Conservation (phyloP, 2,888 invertebrate species). For the Pandemis heparana region DNA sequence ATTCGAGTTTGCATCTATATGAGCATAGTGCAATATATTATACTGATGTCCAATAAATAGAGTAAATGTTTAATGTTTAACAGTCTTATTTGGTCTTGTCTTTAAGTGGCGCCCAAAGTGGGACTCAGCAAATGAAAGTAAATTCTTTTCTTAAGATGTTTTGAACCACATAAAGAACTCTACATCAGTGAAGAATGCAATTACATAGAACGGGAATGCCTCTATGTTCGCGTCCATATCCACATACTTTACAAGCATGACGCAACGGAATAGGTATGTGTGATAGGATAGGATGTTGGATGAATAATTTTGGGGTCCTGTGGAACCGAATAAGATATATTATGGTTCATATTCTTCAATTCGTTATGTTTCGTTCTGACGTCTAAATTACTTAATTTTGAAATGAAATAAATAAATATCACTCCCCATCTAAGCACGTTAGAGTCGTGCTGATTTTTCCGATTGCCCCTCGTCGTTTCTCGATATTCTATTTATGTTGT, state of each 20-base stretch:
- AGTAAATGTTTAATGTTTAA: too few relatives aligned
- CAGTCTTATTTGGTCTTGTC: background rate
- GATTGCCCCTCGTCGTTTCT: background rate
- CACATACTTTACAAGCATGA: slow-evolving; percentile 21
- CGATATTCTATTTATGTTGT: background rate
- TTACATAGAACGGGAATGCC: slow-evolving; percentile 37
- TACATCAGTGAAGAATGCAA: slow-evolving; percentile 32
- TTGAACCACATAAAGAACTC: slow-evolving; percentile 25
- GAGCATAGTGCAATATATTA: too few relatives aligned
- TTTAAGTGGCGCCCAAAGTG: slow-evolving; percentile 18
- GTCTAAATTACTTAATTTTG: background rate
- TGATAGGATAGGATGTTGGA: background rate
- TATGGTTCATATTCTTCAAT: background rate
- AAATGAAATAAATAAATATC: background rate
- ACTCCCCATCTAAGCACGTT: background rate
- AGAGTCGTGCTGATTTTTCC: background rate
- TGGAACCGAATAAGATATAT: background rate
- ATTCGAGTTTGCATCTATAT: too few relatives aligned
- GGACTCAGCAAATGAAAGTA: background rate
- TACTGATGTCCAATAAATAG: too few relatives aligned
- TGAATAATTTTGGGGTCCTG: background rate
- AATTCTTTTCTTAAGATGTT: slow-evolving; percentile 12
- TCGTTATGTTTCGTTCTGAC: background rate
- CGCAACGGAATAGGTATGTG: background rate
- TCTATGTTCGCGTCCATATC: slow-evolving; percentile 16